Evolutionary conservation across 2,113 vertebrate genomes (phyloP), one percentile per base, ranked within the genome.

Genomic region (Pantherophis guttatus): DNA sequence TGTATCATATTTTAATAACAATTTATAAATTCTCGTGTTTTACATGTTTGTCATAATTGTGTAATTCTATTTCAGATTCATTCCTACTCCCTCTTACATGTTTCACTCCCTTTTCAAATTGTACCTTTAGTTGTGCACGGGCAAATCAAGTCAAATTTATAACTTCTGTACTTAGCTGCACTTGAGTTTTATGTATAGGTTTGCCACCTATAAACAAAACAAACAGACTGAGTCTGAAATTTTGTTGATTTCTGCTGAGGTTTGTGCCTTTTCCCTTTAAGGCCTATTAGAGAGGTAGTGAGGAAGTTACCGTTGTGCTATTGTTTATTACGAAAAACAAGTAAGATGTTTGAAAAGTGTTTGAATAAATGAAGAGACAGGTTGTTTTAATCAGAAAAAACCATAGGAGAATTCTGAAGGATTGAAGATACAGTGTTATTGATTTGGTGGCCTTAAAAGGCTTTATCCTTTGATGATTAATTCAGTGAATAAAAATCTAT

Each of bases 401-500:
- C 93, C 29, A 92, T 54, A 86, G 24, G 75, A 94, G 54, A 94
- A 59, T 58, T 91, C 90, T n/a, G 58, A 88, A 92, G n/a, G 23
- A 75, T 11, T 93, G 89, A 93, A 92, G 8, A 92, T 93, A 81
- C 33, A 81, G 33, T 21, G 65, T 7, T 85, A 57, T 70, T 86
- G 93, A 91, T 88, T 95, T 53, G 3, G 50, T 62, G 88, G n/a
- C 19, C 70, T 5, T 87, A 59, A 93, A 81, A 48, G 87, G 8
- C 55, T 29, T 8, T 55, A 55, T 95, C 91, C 11, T 94, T 93
- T 93, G 48, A 87, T 95, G 93, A 95, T 94, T 95, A 92, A 94
- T 92, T 95, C 88, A 94, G 85, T 87, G 90, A 93, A 55, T 81
- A 48, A 59, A 91, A 95, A 96, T 90, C 62, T 94, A n/a, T 62